Percentiles rank a stretch among this genome's conserved stretches.
Evolutionary conservation across 1,140 invertebrate genomes (phyloP).

Genomic region (Periplaneta americana): DNA sequence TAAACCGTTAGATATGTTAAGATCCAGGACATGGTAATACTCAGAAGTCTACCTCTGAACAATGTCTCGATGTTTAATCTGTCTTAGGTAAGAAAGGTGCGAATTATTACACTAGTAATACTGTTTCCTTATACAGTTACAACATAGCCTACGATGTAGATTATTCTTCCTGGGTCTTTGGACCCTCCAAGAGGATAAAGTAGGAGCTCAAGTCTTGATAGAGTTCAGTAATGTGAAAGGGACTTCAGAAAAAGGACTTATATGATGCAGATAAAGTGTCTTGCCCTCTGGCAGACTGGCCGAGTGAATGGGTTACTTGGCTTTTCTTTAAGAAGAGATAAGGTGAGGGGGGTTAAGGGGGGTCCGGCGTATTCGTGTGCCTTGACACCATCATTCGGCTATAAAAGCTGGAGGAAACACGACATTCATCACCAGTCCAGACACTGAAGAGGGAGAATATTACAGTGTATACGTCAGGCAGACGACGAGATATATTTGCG

Average conservation of each 20-base stretch:
- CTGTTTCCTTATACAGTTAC: too few relatives aligned
- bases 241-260: background rate
- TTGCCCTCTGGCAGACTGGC: background rate
- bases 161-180: background rate
- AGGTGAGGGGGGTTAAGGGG: too few relatives aligned
- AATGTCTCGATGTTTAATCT: too few relatives aligned
- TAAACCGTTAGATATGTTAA: too few relatives aligned
- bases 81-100: too few relatives aligned
- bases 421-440: background rate
- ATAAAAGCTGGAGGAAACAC: background rate
- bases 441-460: background rate
- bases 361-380: background rate
- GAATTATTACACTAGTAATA: too few relatives aligned
- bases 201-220: background rate
- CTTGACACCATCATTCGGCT: background rate
- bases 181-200: background rate
- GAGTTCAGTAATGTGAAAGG: background rate
- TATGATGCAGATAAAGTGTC: background rate
- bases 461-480: background rate
- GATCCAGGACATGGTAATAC: too few relatives aligned
- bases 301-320: background rate
- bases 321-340: background rate
- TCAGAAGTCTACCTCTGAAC: too few relatives aligned
- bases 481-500: too few relatives aligned
- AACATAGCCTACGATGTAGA: too few relatives aligned